These are phyloP conservation scores for Ceratina calcarata DNA, from an alignment of 1,140 invertebrate species.

Conservation along the genomic window DNA sequence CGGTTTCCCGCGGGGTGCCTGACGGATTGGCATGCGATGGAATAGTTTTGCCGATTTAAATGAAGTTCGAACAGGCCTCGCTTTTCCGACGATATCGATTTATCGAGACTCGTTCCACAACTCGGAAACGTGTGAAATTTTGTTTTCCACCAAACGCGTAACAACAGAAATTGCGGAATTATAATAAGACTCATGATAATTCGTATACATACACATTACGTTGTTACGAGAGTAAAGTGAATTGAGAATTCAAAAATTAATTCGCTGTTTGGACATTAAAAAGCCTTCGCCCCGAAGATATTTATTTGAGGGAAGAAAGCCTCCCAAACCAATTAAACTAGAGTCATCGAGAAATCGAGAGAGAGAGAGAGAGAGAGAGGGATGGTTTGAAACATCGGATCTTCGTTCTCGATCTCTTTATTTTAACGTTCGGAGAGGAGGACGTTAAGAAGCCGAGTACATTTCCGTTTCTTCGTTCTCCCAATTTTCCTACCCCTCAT, in stretches of 20 bases:
- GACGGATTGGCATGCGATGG: not conserved
- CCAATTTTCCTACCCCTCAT: constrained; percentile 22
- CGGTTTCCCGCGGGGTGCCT: constrained; percentile 6
- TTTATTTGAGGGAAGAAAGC: too few relatives aligned
- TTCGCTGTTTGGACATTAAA: too few relatives aligned
- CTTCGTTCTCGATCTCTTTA: constrained; percentile 42
- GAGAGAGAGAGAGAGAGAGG: not conserved
- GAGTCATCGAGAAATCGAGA: not conserved
- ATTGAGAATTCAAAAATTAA: too few relatives aligned
- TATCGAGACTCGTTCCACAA: not conserved
- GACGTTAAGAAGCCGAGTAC: constrained; percentile 47
- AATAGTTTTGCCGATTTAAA: constrained; percentile 36
- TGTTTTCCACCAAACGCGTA: not conserved
- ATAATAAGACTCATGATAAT: too few relatives aligned
- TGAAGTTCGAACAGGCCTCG: constrained; percentile 1
- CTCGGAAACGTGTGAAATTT: not conserved
- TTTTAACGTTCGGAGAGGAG: constrained; percentile 1
- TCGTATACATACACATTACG: too few relatives aligned
- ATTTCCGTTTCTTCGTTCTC: constrained; percentile 36
- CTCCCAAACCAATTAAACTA: constrained; percentile 28
- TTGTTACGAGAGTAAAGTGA: too few relatives aligned
- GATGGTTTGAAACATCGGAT: constrained; percentile 9
- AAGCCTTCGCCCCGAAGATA: too few relatives aligned
- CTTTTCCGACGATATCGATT: not conserved
- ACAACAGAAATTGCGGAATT: not conserved